A percentile compares a stretch with the other conserved stretches of the same genome.
These are phyloP conservation scores for Engraulis encrasicolus DNA, from an alignment of 2,113 vertebrate genomes.

Conservation along the genomic window DNA sequence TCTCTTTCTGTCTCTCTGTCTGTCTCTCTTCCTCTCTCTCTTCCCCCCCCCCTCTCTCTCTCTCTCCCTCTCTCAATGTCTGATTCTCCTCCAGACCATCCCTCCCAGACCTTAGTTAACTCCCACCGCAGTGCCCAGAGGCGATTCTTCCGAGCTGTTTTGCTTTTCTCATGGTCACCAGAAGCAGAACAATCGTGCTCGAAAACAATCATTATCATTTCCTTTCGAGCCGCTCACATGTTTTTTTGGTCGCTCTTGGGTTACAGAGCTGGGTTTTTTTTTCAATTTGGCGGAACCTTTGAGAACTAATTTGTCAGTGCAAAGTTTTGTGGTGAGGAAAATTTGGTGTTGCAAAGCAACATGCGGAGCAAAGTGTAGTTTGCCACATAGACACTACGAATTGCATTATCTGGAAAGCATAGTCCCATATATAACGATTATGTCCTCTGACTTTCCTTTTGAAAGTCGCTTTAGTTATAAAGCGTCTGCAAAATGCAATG, in stretches of 20 bases:
- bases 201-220: slow-evolving; percentile 40
- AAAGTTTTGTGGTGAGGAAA: background rate
- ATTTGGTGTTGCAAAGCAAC: background rate
- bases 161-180: slow-evolving; percentile 16
- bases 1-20: background rate
- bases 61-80: background rate
- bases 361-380: background rate
- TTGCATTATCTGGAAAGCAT: no score
- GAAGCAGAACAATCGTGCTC: background rate
- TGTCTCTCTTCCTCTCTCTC: background rate
- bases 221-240: background rate
- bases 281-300: background rate
- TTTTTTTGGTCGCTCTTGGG: background rate
- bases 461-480: no score
- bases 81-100: background rate
- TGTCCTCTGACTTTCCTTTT: no score
- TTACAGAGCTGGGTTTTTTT: no score
- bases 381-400: background rate
- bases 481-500: no score
- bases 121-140: background rate
- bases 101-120: background rate
- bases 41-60: background rate
- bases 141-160: slow-evolving; percentile 10
- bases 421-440: no score
- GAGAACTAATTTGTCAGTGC: background rate